Base-by-base conservation (phyloP, 2,888 invertebrate species). In the Linnaemya vulpina region DNA sequence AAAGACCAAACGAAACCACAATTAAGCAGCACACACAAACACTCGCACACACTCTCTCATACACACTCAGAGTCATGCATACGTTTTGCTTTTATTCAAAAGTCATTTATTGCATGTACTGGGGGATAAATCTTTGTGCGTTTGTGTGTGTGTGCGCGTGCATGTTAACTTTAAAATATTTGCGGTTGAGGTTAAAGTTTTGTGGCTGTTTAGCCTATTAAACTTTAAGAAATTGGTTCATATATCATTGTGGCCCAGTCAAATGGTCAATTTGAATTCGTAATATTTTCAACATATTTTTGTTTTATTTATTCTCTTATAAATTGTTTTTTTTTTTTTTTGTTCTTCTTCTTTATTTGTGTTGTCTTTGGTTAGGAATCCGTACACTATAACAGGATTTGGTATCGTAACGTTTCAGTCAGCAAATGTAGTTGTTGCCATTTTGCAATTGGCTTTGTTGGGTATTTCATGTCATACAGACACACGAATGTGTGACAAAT, bases 181-280 rank as follows among this genome's bases (percentile, higher is more conserved):
- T 84, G 84, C 77, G 84, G 84, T 84, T 85, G 78, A 78, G 84
- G 84, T 78, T 85, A 85, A 78, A 85, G 49, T 75, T 82, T 65
- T 85, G 84, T 65, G 84, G 84, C 82, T 81, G n/a, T 68, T 82
- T 75, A 65, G 84, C 81, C 84, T 85, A 85, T 85, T 85, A 85
- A 85, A 85, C 81, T 62, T 71, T 60, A 85, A 81, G 84, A 78
- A 85, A 85, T 85, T 85, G 78, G 20, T 85, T 78, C 78, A 82
- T 85, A 85, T 82, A 78, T 85, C 81, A 84, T 81, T 74, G 71
- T 25, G 65, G 63, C 55, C 49, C 73, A 71, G 76, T 63, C 76
- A 76, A 82, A 71, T 82, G 76, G 82, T 76, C 70, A 82, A 82
- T 76, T 82, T 71, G 58, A 82, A 82, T 63, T 65, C 70, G 75